A percentile compares a stretch with the other conserved stretches of the same genome.
Conservation (phyloP, 2,797 vertebrate genomes). For the Hafferia zeledoni region DNA sequence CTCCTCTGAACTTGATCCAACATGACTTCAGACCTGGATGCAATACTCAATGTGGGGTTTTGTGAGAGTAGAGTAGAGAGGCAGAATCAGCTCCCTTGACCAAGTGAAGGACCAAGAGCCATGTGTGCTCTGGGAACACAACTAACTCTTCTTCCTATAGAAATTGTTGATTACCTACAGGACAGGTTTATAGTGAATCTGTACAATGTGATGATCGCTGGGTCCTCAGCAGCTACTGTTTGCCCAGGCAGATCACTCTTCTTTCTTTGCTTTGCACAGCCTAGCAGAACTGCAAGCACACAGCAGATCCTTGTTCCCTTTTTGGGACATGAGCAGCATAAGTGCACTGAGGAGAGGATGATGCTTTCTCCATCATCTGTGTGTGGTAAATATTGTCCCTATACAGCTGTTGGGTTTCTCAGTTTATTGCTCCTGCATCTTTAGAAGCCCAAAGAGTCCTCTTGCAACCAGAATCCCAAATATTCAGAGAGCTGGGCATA, state of each 20-base stretch:
- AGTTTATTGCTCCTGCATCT: neutral
- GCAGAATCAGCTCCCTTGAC: neutral
- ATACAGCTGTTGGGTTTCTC: neutral
- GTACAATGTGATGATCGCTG: neutral
- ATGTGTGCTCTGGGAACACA: neutral
- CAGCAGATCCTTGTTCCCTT: neutral
- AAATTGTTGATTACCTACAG: neutral
- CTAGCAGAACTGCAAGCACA: neutral
- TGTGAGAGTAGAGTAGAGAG: neutral
- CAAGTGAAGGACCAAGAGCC: neutral
- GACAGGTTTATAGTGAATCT: neutral
- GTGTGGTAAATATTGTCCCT: neutral
- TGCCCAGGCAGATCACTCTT: neutral
- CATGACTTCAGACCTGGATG: neutral
- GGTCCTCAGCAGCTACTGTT: neutral
- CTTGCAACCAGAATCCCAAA: neutral
- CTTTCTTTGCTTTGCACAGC: neutral
- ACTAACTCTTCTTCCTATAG: neutral
- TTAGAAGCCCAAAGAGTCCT: neutral
- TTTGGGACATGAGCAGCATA: neutral
- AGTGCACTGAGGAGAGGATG: neutral
- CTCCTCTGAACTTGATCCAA: neutral
- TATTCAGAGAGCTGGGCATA: neutral
- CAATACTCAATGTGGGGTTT: neutral
- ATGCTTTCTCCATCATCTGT: neutral